Base-by-base conservation (phyloP, 2,888 invertebrate genomes). In the Cetonia aurata region DNA sequence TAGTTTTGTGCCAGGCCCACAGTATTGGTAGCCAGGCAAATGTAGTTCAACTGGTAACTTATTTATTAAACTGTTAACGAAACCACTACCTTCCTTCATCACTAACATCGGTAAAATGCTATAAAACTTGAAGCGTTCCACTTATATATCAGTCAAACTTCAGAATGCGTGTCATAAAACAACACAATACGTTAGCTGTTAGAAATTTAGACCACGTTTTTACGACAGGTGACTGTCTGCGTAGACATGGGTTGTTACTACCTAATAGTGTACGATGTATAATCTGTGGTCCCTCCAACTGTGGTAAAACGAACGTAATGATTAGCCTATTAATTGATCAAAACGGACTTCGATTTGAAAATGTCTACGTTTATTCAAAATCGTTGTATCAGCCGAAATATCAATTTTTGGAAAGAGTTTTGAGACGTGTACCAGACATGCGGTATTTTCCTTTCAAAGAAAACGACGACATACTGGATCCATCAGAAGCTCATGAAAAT, bases 291-390 rank as follows among this genome's bases (percentile, higher is more conserved):
- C 37, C 37, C 6, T 37, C 37, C 37, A 37, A 37, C 37, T 37
- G 37, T 37, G n/a, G 37, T 37, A 37, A 37, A 37, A 37, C 37
- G 37, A 37, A 37, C 10, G 37, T 10, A 8, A 37, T 37, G 37
- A 37, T 37, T 37, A 37, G 37, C 8, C n/a, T 56, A 3, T 13
- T 42, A 10, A 59, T 66, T 53, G 37, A 53, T 19, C 41, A 52
- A n/a, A 81, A 83, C 72, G 81, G 82, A 6, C 70, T 82, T 44
- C 71, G 75, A 72, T 84, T 83, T 75, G 73, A 80, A 77, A 83
- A 83, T 75, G 71, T 84, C 55, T 84, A 81, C 69, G 66, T 83
- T 19, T 81, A 80, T 71, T 81, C 80, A 25, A 80, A 80, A 59
- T 73, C 74, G 0, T 52, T 81, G 9, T 71, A 75, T 74, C 80